Evolutionary conservation across 2,113 vertebrate species (phyloP), one percentile per base, ranked within the genome.

Genomic region (Phycodurus eques): DNA sequence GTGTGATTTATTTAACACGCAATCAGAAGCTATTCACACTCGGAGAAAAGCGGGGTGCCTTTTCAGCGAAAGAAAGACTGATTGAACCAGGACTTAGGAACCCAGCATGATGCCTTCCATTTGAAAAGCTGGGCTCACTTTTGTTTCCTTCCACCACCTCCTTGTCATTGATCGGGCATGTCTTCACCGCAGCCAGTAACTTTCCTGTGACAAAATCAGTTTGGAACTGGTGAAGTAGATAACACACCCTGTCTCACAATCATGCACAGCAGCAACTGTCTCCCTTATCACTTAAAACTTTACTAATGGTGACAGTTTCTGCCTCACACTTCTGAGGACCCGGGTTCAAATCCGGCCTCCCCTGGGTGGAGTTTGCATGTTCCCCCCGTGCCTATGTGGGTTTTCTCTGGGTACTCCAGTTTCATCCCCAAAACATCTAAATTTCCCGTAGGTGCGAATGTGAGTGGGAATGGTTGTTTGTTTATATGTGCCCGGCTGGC

Each of bases 11-110:
- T 87, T 63, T 77, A 54, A 13, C 79, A 42, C 74, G 79, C 81
- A 89, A 89, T 90, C 89, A 89, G 68, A 39, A 68, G 67, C 87
- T 81, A 83, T 90, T 90, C 86, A 87, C 80, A 54, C 75, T 27
- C 77, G 35, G 67, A 80, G 73, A 70, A 66, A 69, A 67, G 77
- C 70, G 47, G 61, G 33, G 47, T 3, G 70, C 68, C 72, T 67
- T 80, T 79, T 79, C 77, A 77, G 72, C 76, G 76, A 60, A 74
- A 44, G 62, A 65, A 65, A 82, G 73, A 77, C 72, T 39, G 74
- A 79, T 83, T 42, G 54, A 80, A 78, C 1, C 74, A 56, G 53
- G n/a, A 73, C 67, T 84, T 14, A 80, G 73, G 76, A 76, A 64
- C 73, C 15, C 82, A 85, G 82, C 65, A 6, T 83, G 86, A 61